Evolutionary conservation across 2,888 invertebrate species (phyloP).

Genomic region (Cheiracanthium punctorium): DNA sequence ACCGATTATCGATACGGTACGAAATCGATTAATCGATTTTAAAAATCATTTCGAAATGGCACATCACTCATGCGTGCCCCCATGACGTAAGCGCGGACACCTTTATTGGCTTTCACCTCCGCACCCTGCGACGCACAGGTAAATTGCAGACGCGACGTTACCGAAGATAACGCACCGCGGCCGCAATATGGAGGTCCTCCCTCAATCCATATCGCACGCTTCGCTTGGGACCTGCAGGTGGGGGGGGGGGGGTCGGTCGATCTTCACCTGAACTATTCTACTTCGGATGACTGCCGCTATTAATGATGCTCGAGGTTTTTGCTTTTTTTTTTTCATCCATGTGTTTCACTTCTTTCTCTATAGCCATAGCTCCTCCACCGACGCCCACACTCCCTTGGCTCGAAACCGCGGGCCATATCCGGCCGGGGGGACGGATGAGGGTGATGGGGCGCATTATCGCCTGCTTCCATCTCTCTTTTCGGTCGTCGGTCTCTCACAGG

Average conservation of each 20-base stretch:
- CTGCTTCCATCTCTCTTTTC: not conserved
- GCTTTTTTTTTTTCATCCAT: too few species aligned
- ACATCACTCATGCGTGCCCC: too few species aligned
- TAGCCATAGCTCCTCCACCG: conserved; percentile 21
- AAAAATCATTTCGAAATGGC: too few species aligned
- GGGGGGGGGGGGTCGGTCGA: too few species aligned
- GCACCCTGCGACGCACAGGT: too few species aligned
- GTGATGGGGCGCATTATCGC: conserved; percentile 53
- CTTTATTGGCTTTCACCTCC: too few species aligned
- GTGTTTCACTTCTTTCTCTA: too few species aligned
- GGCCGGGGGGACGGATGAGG: conserved; percentile 32
- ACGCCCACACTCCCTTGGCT: conserved; percentile 22
- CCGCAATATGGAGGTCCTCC: conserved; percentile 33
- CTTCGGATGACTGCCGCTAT: conserved; percentile 50
- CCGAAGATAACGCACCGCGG: too few species aligned
- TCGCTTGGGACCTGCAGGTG: conserved; percentile 41
- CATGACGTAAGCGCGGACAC: too few species aligned
- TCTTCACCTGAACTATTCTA: conserved; percentile 8
- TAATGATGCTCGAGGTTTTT: conserved; percentile 61
- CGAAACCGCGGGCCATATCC: conserved; percentile 48
- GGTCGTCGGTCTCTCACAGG: conserved; percentile 20
- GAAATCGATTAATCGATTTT: too few species aligned
- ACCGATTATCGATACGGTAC: too few species aligned
- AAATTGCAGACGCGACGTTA: too few species aligned
- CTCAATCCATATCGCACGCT: conserved; percentile 53